Conservation (phyloP, 1,140 invertebrate species). For the Helicoverpa zea region DNA sequence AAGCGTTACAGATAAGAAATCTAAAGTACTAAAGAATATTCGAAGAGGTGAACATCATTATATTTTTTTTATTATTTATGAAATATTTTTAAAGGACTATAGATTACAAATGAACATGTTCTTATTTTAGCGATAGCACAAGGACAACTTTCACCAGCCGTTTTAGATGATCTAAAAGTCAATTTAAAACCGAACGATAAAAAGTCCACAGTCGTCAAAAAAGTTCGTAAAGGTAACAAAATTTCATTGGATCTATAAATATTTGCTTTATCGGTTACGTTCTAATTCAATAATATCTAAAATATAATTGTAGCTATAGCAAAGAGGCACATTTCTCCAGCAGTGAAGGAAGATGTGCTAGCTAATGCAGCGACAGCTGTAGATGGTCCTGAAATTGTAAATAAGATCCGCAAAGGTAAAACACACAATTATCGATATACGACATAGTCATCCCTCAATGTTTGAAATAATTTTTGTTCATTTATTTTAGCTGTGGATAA, state of each 20-base stretch:
- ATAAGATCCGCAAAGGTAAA: slow-evolving; percentile 14
- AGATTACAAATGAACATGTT: neutral
- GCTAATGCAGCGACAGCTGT: neutral
- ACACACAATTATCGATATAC: no score
- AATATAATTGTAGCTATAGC: neutral
- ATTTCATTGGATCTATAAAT: no score
- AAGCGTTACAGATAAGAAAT: neutral
- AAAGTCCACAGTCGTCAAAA: no score
- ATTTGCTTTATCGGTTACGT: no score
- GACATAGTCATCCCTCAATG: neutral
- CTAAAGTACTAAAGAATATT: slow-evolving; percentile 6
- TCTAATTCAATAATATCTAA: no score
- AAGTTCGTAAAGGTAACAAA: no score
- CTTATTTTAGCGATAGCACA: neutral
- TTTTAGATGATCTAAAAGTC: neutral
- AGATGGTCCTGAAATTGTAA: neutral
- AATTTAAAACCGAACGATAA: no score
- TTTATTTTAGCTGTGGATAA: slow-evolving; percentile 17
- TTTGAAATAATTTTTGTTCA: neutral
- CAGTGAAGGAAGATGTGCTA: neutral
- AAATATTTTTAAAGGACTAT: no score
- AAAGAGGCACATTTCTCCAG: neutral
- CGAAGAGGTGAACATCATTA: neutral
- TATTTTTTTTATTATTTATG: no score
- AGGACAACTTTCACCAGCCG: neutral